A percentile compares a stretch with the other conserved stretches of the same genome.
Conservation (phyloP, 2,888 invertebrate species). For the Archips xylosteana region DNA sequence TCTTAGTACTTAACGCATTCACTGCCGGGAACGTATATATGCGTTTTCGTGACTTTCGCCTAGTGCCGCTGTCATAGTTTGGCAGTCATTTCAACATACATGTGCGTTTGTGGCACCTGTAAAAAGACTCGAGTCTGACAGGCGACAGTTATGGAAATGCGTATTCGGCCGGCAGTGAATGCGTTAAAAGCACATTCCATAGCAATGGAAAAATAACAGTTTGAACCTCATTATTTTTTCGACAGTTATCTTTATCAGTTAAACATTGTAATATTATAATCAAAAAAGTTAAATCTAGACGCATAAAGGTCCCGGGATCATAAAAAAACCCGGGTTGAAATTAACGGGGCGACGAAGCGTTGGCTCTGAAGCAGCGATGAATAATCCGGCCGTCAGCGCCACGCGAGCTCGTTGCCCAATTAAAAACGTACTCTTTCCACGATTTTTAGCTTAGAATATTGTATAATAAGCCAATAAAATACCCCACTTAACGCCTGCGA, state of each 20-base stretch:
- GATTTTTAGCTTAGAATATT: slow-evolving; percentile 86
- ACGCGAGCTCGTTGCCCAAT: slow-evolving; percentile 82
- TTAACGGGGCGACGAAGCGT: slow-evolving; percentile 71
- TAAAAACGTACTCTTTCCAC: slow-evolving; percentile 85
- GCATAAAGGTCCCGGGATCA: slow-evolving; percentile 56
- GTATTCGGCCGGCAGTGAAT: no score
- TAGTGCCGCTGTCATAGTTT: no score
- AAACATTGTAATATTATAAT: slow-evolving; percentile 47
- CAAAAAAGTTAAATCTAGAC: slow-evolving; percentile 57
- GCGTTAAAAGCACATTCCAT: no score
- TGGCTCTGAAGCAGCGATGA: slow-evolving; percentile 81
- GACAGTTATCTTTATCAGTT: slow-evolving; percentile 52
- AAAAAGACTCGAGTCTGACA: no score
- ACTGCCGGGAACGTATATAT: no score
- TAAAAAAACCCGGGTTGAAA: slow-evolving; percentile 66
- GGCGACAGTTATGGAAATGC: no score
- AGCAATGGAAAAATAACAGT: background rate
- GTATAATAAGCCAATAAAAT: slow-evolving; percentile 86
- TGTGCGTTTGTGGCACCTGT: no score
- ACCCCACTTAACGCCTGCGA: slow-evolving; percentile 82
- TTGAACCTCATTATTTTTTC: background rate
- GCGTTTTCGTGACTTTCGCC: no score
- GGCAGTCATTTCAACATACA: no score
- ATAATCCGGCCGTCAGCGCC: slow-evolving; percentile 82
- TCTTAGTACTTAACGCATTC: no score